Evolutionary conservation across 2,113 vertebrate genomes (phyloP).

Genomic region (Peucedramus taeniatus): DNA sequence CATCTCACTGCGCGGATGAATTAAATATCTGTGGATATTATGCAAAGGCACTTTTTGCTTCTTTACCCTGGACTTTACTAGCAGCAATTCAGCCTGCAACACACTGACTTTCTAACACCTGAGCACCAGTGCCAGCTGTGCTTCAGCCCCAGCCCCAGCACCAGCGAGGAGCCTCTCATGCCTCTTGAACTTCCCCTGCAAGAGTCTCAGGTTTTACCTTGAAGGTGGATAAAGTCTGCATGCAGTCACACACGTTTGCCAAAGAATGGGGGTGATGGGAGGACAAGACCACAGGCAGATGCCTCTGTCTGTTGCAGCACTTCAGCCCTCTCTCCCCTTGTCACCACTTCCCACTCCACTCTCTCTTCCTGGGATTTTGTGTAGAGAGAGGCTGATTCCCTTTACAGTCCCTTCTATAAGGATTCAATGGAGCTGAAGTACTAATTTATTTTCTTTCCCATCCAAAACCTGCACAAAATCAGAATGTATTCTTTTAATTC

Average conservation of each 20-base stretch:
- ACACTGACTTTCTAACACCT: background rate
- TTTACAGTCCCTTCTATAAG: background rate
- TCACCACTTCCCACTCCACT: no score
- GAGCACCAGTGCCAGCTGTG: background rate
- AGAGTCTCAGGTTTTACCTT: background rate
- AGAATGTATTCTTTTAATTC: background rate
- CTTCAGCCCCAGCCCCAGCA: background rate
- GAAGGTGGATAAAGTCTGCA: background rate
- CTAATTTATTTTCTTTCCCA: background rate
- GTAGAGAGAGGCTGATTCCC: background rate
- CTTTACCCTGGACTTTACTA: no score
- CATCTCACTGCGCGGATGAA: no score
- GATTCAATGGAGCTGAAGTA: background rate
- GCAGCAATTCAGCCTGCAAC: no score
- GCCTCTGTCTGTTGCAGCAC: background rate
- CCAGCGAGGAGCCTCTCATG: accelerated
- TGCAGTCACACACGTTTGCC: accelerated
- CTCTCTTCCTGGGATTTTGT: background rate
- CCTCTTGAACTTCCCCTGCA: background rate
- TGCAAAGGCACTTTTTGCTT: no score
- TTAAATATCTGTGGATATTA: no score
- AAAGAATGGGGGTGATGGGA: background rate
- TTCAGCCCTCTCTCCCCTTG: background rate
- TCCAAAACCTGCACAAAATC: background rate
- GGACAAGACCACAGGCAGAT: background rate